phyloP scores from a whole-genome alignment of 2,113 vertebrate species.

The Erythrocercus mccallii region DNA sequence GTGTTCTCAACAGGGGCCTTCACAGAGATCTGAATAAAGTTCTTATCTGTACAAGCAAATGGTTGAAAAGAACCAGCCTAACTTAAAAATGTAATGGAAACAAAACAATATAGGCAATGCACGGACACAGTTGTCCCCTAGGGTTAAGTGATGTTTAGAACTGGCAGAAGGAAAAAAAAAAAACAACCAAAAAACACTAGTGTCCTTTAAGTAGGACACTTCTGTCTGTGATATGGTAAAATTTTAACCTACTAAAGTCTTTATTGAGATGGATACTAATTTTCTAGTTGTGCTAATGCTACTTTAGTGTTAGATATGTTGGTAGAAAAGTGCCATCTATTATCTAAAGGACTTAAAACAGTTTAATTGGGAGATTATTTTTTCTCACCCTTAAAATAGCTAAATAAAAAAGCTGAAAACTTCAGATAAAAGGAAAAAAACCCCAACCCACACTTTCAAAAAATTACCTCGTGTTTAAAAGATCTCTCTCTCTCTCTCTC shows the following conservation, averaged over 20 bases:
- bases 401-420: neutral
- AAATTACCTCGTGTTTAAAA: neutral
- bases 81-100: neutral
- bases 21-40: neutral
- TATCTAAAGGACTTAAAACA: neutral
- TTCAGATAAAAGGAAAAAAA: neutral
- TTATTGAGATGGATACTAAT: neutral
- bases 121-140: neutral
- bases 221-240: neutral
- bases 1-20: neutral
- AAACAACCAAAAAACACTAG: neutral
- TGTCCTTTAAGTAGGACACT: neutral
- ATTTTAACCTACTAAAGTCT: neutral
- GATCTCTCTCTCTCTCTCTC: neutral
- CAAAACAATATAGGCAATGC: neutral
- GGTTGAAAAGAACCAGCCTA: neutral
- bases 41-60: neutral
- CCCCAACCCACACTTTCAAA: accelerated
- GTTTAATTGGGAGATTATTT: neutral
- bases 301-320: neutral
- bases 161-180: neutral
- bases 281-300: neutral
- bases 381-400: neutral
- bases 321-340: neutral
- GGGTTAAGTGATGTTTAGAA: neutral